These are phyloP conservation scores for Lasioglossum malachurum DNA, from an alignment of 2,888 invertebrate genomes.

Conservation along the genomic window DNA sequence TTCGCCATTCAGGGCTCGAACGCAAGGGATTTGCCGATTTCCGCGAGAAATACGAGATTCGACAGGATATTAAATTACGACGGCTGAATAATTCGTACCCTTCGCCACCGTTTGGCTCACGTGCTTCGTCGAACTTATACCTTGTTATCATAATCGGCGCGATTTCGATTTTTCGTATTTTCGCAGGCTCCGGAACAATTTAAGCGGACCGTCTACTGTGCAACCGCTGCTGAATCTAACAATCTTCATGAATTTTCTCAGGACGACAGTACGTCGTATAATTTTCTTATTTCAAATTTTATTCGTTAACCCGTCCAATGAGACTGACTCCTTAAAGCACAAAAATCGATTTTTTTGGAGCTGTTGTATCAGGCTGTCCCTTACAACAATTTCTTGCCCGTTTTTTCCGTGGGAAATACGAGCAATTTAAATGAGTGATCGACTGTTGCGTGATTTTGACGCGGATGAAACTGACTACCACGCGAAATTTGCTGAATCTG, in stretches of 20 bases:
- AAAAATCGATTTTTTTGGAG: not conserved
- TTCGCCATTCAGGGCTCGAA: no score
- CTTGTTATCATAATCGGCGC: constrained; percentile 43
- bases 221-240: not conserved
- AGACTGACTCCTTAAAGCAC: not conserved
- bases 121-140: constrained; percentile 27
- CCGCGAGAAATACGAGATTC: not conserved
- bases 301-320: not conserved
- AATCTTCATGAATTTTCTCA: not conserved
- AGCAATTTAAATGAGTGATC: constrained; percentile 25
- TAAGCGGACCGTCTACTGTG: not conserved
- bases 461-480: not conserved
- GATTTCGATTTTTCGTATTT: constrained; percentile 14
- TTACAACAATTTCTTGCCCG: constrained; percentile 11
- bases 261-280: not conserved
- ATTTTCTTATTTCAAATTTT: not conserved
- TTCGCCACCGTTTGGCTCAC: not conserved
- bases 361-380: not conserved
- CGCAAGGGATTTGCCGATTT: not conserved
- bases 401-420: not conserved
- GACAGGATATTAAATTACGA: constrained; percentile 29
- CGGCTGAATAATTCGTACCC: constrained; percentile 18
- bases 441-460: constrained; percentile 6
- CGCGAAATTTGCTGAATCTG: constrained; percentile 4
- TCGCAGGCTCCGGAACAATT: not conserved